Evolutionary conservation across 2,888 invertebrate species (phyloP), one percentile per base, ranked within the genome.

Genomic region (Mythimna lalbum): DNA sequence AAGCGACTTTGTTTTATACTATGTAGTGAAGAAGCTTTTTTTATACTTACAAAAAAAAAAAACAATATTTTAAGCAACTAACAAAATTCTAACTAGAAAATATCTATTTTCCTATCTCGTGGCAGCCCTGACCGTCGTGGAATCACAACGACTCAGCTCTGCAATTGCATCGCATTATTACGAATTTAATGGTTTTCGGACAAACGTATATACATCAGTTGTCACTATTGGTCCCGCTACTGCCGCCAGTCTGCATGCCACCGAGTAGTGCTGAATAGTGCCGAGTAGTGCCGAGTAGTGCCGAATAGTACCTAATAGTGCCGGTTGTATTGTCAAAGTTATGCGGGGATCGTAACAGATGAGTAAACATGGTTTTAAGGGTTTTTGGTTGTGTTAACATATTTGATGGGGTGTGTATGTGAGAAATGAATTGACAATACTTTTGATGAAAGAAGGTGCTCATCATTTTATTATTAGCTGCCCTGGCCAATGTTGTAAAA

Each of bases 131-230:
- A 9, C 23, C 3, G 55, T 60, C 69, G 43, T 71, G 63, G 77
- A 76, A 80, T 84, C 84, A 80, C 70, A 69, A 67, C 80, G 86
- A 86, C 69, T 82, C 81, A 87, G 80, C 83, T 69, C 63, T 80
- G 84, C 86, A 87, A 88, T 86, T 84, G 86, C 85, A 82, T 86
- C 80, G 85, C 84, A 87, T 91, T 90, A 90, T 90, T 85, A 87
- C 87, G 82, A 75, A 86, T 86, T 90, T 91, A 91, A 91, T 90
- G 90, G 86, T 75, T 84, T 78, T 80, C 76, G 85, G 87, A 87
- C 78, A 69, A 73, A 80, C 69, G 62, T 64, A 79, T 82, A 79
- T 82, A 79, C 69, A 68, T 79, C 82, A 82, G 68, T 64, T 73
- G 78, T 79, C 79, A 79, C 79, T 79, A 73, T 82, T 31, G 56